phyloP scores from a whole-genome alignment of 2,113 vertebrate genomes.

The Carlito syrichta region DNA sequence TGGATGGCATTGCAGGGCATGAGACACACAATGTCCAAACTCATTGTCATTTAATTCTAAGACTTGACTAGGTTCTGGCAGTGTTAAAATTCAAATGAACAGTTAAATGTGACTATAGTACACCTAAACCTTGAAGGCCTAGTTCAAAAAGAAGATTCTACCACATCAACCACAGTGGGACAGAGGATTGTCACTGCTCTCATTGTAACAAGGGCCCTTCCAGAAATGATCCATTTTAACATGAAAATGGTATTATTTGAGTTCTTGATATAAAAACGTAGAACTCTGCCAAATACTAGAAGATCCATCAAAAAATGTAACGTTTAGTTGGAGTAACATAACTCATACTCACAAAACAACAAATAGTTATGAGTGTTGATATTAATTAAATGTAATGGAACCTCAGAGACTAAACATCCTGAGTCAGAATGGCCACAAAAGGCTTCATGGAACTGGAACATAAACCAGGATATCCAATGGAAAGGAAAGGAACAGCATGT shows the following conservation, averaged over 20 bases:
- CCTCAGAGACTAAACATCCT: not conserved
- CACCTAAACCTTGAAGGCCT: not conserved
- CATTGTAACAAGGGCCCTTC: not conserved
- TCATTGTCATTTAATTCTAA: not conserved
- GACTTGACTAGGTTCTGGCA: not conserved
- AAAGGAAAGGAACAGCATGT: not conserved
- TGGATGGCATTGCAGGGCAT: too few species aligned
- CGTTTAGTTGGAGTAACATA: not conserved
- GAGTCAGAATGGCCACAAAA: not conserved
- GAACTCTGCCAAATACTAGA: not conserved
- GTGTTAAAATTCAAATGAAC: not conserved
- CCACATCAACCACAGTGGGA: not conserved
- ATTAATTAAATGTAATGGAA: not conserved
- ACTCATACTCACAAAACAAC: not conserved
- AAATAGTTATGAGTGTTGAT: not conserved
- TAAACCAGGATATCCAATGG: not conserved
- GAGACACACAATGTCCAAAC: too few species aligned
- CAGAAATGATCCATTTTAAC: not conserved
- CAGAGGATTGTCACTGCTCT: not conserved
- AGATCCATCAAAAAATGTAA: not conserved
- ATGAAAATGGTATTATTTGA: not conserved
- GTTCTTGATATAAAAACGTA: not conserved
- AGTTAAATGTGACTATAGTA: not conserved
- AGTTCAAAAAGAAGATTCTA: not conserved
- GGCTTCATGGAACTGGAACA: not conserved